phyloP scores from a whole-genome alignment of 2,888 invertebrate species.

The Parascotia fuliginaria region DNA sequence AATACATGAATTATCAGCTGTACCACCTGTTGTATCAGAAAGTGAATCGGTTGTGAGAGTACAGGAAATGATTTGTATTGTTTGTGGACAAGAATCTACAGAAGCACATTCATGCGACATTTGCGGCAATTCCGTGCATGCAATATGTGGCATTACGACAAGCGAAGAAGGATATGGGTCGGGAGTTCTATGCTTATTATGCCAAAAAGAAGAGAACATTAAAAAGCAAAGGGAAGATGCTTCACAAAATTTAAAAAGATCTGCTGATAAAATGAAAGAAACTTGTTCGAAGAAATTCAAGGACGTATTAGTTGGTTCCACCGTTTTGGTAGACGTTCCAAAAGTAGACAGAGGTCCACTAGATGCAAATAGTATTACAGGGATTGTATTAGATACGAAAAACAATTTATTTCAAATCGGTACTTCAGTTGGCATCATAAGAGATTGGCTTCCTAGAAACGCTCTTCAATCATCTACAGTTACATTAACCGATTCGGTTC shows the following conservation, averaged over 20 bases:
- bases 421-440: slow-evolving; percentile 14
- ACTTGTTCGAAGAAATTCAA: slow-evolving; percentile 10
- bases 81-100: slow-evolving; percentile 1
- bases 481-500: slow-evolving; percentile 6
- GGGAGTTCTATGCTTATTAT: background rate
- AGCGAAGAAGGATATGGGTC: background rate
- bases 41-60: slow-evolving; percentile 1
- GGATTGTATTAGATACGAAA: slow-evolving; percentile 12
- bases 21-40: slow-evolving; percentile 2
- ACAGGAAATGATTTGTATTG: no score
- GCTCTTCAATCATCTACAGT: slow-evolving; percentile 10
- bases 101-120: slow-evolving; percentile 2
- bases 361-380: slow-evolving; percentile 16
- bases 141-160: background rate
- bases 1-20: no score
- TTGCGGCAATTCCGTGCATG: slow-evolving; percentile 4
- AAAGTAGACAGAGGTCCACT: slow-evolving; percentile 17
- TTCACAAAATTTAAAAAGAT: slow-evolving; percentile 14
- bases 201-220: slow-evolving; percentile 7
- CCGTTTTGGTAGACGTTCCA: slow-evolving; percentile 15
- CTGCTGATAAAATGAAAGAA: slow-evolving; percentile 13
- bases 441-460: slow-evolving; percentile 15
- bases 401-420: slow-evolving; percentile 11
- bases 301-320: slow-evolving; percentile 12
- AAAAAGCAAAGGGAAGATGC: slow-evolving; percentile 11